A percentile compares a stretch with the other conserved stretches of the same genome.
Conservation (phyloP, 2,888 invertebrate genomes). For the Drosophila monieri region DNA sequence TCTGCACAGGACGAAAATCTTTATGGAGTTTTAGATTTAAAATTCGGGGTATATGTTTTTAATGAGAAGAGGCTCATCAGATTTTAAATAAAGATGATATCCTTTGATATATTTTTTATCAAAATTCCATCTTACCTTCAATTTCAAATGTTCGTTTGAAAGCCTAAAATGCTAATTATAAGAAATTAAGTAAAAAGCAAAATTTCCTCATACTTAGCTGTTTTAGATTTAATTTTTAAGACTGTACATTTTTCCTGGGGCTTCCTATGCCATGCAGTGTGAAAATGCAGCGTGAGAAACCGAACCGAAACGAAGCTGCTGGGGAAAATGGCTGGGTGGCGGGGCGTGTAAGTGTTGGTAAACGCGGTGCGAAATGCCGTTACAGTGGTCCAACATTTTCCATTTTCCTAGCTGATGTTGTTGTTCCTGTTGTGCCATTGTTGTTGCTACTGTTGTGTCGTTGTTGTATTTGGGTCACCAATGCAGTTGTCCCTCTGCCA, state of each 20-base stretch:
- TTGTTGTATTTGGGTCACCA: constrained; percentile 63
- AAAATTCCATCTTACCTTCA: no score
- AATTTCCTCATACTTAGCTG: no score
- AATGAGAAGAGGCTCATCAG: background rate
- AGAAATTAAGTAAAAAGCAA: background rate
- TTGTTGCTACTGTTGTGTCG: constrained; percentile 19
- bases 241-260: constrained; percentile 1
- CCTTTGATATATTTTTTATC: no score
- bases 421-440: constrained; percentile 16
- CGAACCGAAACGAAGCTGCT: constrained; percentile 29
- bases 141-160: background rate
- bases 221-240: background rate
- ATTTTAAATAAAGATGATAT: no score
- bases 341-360: constrained; percentile 71
- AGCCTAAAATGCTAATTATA: background rate
- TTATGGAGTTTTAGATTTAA: background rate
- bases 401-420: constrained; percentile 26
- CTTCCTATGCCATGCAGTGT: constrained; percentile 52
- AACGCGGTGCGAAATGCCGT: constrained; percentile 65
- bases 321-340: constrained; percentile 42
- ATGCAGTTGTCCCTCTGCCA: constrained; percentile 41
- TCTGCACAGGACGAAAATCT: background rate
- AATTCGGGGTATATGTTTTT: background rate
- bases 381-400: constrained; percentile 40
- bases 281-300: constrained; percentile 57